These are phyloP conservation scores for Drosophila anomalata DNA, from an alignment of 2,888 invertebrate genomes.

Conservation along the genomic window DNA sequence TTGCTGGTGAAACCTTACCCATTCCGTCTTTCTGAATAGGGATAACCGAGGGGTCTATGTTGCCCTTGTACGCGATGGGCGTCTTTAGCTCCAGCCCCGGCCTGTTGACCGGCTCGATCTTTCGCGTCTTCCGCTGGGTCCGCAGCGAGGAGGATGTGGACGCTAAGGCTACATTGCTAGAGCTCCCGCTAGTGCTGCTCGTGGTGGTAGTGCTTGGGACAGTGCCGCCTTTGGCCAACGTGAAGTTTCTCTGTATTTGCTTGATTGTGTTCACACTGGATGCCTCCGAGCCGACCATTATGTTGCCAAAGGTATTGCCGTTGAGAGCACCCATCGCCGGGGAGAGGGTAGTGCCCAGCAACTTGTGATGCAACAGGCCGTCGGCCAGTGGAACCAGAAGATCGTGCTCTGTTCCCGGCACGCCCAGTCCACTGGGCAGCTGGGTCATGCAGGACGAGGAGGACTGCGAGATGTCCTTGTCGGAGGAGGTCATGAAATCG, in stretches of 20 bases:
- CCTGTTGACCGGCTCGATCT: conserved; percentile 90
- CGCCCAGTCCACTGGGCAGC: conserved; percentile 42
- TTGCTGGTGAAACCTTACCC: conserved; percentile 86
- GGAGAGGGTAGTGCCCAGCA: conserved; percentile 62
- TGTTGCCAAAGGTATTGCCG: conserved; percentile 58
- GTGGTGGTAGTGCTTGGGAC: conserved; percentile 27
- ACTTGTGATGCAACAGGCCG: conserved; percentile 72
- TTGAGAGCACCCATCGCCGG: conserved; percentile 23
- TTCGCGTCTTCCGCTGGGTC: conserved; percentile 84
- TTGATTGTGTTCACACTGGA: conserved; percentile 16
- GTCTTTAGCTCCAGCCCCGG: conserved; percentile 90
- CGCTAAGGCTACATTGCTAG: background rate
- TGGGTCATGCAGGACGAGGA: conserved; percentile 69
- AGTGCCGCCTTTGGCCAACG: conserved; percentile 40
- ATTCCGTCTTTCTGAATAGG: conserved; percentile 95
- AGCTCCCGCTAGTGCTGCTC: conserved; percentile 19
- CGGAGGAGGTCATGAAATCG: conserved; percentile 78
- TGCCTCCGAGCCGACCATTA: conserved; percentile 52
- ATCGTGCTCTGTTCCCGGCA: conserved; percentile 62
- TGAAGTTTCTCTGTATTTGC: conserved; percentile 34
- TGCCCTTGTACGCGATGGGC: conserved; percentile 91
- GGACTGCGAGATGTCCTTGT: conserved; percentile 75
- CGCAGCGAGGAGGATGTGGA: conserved; percentile 60
- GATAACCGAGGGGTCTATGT: conserved; percentile 92
- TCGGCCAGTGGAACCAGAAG: conserved; percentile 75